Evolutionary conservation across 2,888 invertebrate species (phyloP), one percentile per base, ranked within the genome.

Genomic region (Mesochorus sp.): DNA sequence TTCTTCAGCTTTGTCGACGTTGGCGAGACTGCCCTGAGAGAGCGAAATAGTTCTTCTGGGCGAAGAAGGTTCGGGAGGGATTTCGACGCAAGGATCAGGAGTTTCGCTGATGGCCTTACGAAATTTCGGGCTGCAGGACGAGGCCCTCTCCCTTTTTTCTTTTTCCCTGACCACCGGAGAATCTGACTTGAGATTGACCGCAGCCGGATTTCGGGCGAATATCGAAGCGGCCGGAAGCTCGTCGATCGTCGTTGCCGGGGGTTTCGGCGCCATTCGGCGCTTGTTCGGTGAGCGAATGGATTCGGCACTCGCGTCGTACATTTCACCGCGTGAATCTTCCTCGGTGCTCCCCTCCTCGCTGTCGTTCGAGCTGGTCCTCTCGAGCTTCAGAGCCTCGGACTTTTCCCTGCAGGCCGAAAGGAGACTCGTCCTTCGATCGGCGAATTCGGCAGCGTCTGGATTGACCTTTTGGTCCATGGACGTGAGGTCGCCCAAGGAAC

Each of bases 191-290:
- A 92, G 90, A 81, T 91, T 92, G 2, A 92, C 91, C 4, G 74
- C 72, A 0, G 85, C 92, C 0, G 88, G 87, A 87, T 94, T 94
- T 88, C 94, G 92, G 84, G 94, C 93, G 90, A 94, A 95, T 82
- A 94, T 88, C 62, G 91, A 90, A 76, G 89, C n/a, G n/a, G n/a
- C 92, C 0, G 92, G 91, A 42, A 90, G 90, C 82, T 93, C 93
- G 82, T 94, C 93, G 0, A 89, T 85, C 55, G 84, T 72, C 1
- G 92, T 91, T 4, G 92, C 89, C 49, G 95, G 96, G 14, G 96
- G 96, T 85, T 95, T 95, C 0, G 96, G 96, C 0, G 96, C 96
- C 88, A 89, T 88, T 90, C 95, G 94, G 59, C 96, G 93, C 90
- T 96, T 96, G 85, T 94, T 94, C 12, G 94, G 90, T 83, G 92